A percentile compares a stretch with the other conserved stretches of the same genome.
Evolutionary conservation across 2,113 vertebrate species (phyloP).

Genomic region (Myanophis thanlyinensis): DNA sequence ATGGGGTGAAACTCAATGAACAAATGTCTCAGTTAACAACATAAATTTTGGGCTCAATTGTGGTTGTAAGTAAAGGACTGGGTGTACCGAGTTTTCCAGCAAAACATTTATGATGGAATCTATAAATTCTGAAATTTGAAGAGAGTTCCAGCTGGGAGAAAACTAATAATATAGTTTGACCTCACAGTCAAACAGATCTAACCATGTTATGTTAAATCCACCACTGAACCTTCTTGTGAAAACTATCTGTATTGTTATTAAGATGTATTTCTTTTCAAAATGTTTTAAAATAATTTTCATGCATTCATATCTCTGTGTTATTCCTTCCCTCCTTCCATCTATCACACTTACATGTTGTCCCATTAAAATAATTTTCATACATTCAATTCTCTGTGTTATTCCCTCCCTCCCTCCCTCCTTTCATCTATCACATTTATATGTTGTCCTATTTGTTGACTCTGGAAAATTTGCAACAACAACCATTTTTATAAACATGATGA

Average conservation of each 20-base stretch:
- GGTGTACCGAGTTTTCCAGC: background rate
- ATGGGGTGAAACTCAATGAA: background rate
- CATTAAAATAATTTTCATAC: background rate
- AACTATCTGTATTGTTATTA: background rate
- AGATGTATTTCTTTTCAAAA: background rate
- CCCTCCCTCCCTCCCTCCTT: background rate
- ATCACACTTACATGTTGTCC: background rate
- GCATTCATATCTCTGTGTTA: background rate
- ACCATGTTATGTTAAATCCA: background rate
- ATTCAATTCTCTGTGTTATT: background rate
- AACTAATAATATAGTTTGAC: background rate
- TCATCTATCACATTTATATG: background rate
- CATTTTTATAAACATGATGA: background rate
- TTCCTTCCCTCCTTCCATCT: background rate
- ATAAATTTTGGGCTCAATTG: background rate
- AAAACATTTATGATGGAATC: background rate
- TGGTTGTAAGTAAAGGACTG: background rate
- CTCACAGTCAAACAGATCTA: background rate
- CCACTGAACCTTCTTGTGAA: background rate
- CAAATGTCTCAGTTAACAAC: background rate
- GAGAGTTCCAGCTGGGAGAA: background rate
- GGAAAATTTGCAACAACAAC: background rate
- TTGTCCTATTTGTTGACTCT: background rate
- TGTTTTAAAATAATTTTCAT: background rate
- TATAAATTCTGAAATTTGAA: background rate